phyloP scores from a whole-genome alignment of 2,113 vertebrate species.

The Pteruthius melanotis region DNA sequence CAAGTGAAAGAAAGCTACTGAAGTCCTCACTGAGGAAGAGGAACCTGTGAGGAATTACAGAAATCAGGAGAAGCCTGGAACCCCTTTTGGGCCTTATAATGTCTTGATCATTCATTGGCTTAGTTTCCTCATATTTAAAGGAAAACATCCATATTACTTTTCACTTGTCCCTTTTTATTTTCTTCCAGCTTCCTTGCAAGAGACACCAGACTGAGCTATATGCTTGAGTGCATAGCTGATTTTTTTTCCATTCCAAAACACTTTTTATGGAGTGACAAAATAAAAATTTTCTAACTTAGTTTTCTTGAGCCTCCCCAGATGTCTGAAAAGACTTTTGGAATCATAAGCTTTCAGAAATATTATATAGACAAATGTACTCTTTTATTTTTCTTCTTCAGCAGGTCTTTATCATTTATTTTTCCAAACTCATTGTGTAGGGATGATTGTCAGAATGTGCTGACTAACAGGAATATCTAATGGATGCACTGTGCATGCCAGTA shows the following conservation, averaged over 20 bases:
- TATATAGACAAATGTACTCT: not conserved
- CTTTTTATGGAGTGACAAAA: not conserved
- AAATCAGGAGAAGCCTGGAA: not conserved
- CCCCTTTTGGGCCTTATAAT: not conserved
- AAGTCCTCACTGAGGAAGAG: not conserved
- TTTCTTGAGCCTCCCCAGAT: not conserved
- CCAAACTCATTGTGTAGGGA: not conserved
- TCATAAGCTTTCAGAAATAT: not conserved
- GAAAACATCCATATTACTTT: not conserved
- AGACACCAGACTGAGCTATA: not conserved
- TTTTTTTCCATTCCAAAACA: not conserved
- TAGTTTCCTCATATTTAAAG: not conserved
- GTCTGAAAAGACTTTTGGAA: not conserved
- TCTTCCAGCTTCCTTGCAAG: not conserved
- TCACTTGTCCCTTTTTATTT: not conserved
- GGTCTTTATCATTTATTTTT: conserved; percentile 14
- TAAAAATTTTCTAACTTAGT: not conserved
- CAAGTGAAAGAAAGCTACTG: not conserved
- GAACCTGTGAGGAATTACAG: not conserved
- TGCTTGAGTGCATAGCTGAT: not conserved
- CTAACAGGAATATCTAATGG: conserved; percentile 38
- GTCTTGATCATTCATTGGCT: not conserved
- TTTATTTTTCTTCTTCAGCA: not conserved
- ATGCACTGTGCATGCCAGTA: not conserved
- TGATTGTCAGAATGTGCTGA: conserved; percentile 45